Conservation (phyloP, 1,140 invertebrate species). For the Bombus superbus region DNA sequence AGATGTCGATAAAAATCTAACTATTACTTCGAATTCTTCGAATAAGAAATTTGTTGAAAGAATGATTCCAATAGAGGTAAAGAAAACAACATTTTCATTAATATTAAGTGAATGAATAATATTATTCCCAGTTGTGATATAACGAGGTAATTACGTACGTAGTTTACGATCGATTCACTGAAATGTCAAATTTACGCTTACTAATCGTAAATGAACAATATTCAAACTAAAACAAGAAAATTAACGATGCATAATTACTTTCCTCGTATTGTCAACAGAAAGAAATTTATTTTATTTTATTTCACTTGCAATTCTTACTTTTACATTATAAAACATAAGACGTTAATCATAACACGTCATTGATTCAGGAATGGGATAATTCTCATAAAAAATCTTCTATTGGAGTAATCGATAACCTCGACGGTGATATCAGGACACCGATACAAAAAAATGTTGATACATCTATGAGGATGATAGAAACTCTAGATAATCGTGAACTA, state of each 20-base stretch:
- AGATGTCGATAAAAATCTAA: neutral
- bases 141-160: neutral
- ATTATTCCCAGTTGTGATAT: neutral
- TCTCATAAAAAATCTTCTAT: constrained; percentile 31
- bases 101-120: neutral
- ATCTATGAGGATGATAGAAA: constrained; percentile 25
- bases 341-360: neutral
- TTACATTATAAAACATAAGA: neutral
- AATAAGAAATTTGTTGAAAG: neutral
- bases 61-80: constrained; percentile 10
- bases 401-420: constrained; percentile 23
- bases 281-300: neutral
- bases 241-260: neutral
- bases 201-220: neutral
- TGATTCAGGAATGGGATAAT: constrained; percentile 19
- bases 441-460: neutral
- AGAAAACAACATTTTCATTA: neutral
- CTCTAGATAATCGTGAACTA: constrained; percentile 19
- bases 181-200: no score
- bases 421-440: neutral
- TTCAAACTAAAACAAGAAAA: neutral
- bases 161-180: no score
- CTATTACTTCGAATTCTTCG: neutral
- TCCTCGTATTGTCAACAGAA: neutral
- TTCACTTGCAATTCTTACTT: neutral